phyloP scores from a whole-genome alignment of 30 jellyfish, hydroid and myxozoan genomes.

The Aurelia sp. region DNA sequence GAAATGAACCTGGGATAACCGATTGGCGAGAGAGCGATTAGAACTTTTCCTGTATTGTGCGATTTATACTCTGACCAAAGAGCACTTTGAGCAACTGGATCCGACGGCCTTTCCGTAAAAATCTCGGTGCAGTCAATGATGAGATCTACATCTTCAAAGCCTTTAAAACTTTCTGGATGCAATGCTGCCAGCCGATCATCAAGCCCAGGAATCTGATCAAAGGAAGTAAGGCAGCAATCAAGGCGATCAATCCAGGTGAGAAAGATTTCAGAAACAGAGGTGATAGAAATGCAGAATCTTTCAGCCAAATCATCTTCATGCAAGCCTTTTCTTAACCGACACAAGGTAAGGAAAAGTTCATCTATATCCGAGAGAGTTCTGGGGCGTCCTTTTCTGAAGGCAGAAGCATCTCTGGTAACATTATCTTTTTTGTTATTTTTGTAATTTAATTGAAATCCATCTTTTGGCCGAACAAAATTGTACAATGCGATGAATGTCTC shows the following conservation, averaged over 20 bases:
- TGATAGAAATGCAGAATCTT: neutral
- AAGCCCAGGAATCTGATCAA: slow-evolving; percentile 13
- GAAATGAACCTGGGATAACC: neutral
- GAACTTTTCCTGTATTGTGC: slow-evolving; percentile 8
- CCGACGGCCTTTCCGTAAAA: neutral
- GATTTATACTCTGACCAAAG: slow-evolving; percentile 14
- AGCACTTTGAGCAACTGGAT: neutral
- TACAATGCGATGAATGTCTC: too few species aligned
- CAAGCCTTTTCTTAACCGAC: neutral
- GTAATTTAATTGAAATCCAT: neutral
- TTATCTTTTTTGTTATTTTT: slow-evolving; percentile 2
- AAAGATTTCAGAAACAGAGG: slow-evolving; percentile 12
- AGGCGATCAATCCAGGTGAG: slow-evolving; percentile 41
- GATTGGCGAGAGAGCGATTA: neutral
- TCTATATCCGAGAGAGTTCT: neutral
- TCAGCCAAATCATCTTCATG: slow-evolving; percentile 5
- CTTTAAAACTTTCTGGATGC: slow-evolving; percentile 22
- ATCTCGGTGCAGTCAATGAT: slow-evolving; percentile 8
- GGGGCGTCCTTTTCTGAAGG: slow-evolving; percentile 7
- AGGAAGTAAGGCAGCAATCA: neutral
- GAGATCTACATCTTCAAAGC: slow-evolving; percentile 8
- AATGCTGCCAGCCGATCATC: neutral
- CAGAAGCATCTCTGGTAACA: neutral
- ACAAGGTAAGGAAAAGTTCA: slow-evolving; percentile 9
- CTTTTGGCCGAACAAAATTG: neutral